Evolutionary conservation across 2,888 invertebrate species (phyloP), one percentile per base, ranked within the genome.

Genomic region (Lagria hirta): DNA sequence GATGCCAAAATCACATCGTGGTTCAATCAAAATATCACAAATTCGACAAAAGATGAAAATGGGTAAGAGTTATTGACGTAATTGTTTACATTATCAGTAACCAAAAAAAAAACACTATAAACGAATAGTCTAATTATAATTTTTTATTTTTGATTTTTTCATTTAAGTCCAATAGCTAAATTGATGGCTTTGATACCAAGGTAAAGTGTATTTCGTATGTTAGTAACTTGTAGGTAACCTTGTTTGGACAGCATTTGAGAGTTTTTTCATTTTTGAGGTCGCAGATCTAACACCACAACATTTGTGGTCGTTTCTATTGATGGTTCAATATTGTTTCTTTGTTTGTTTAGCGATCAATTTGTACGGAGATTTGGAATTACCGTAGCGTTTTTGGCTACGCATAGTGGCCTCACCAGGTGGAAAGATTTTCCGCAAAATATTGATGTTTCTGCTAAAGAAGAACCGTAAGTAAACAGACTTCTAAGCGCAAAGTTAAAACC

Each of bases 151-250:
- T 53, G 57, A 72, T 73, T 61, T 48, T 60, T 58, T 53, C 61
- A 51, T 43, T 38, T 54, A 66, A 85, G 85, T 77, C 89, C 90
- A 75, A 88, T 92, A 80, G 88, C 88, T 75, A 88, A 86, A 80
- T 85, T 91, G 85, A 90, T 91, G 82, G 87, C 88, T 80, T 83
- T 88, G 73, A 79, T 91, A 78, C 86, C 91, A 83, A 92, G 92
- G 92, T 92, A 92, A 84, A 78, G 82, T 83, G 75, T 15, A 22
- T 4, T n/a, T 4, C 24, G 8, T n/a, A n/a, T n/a, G n/a, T n/a
- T n/a, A n/a, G n/a, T n/a, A n/a, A n/a, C n/a, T n/a, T n/a, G n/a
- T n/a, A n/a, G n/a, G n/a, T n/a, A n/a, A n/a, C n/a, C n/a, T n/a
- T n/a, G n/a, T n/a, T n/a, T n/a, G n/a, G n/a, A n/a, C n/a, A n/a